Conservation (phyloP, 2,797 vertebrate species). For the Meriones psammophilus region DNA sequence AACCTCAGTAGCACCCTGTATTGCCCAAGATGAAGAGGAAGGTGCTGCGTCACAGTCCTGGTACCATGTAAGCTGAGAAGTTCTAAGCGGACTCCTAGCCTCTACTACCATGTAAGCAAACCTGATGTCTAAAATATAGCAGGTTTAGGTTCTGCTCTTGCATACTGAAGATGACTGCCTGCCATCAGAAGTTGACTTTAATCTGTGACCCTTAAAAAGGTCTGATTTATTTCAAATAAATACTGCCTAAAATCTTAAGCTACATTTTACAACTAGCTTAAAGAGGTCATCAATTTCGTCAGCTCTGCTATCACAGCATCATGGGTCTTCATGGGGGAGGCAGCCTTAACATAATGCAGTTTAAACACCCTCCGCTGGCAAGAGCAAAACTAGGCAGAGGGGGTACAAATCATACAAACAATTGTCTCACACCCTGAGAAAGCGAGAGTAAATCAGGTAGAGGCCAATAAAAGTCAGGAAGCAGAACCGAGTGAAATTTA, state of each 20-base stretch:
- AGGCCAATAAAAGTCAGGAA: conserved; percentile 40
- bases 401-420: neutral
- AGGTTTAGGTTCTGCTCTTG: neutral
- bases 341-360: neutral
- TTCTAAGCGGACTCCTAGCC: neutral
- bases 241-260: conserved; percentile 21
- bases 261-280: conserved; percentile 52
- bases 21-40: neutral
- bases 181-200: neutral
- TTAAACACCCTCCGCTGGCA: neutral
- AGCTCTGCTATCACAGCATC: neutral
- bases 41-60: neutral
- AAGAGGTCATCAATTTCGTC: neutral
- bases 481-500: conserved; percentile 8
- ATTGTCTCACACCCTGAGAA: neutral
- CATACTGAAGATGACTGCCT: neutral
- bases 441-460: conserved; percentile 9
- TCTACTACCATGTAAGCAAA: neutral
- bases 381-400: neutral
- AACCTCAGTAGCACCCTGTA: neutral
- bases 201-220: neutral
- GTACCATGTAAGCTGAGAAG: neutral
- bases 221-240: conserved; percentile 48
- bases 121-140: neutral
- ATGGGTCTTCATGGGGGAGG: neutral